Evolutionary conservation across 2,797 vertebrate genomes (phyloP).

Genomic region (Xiphophorus birchmanni): DNA sequence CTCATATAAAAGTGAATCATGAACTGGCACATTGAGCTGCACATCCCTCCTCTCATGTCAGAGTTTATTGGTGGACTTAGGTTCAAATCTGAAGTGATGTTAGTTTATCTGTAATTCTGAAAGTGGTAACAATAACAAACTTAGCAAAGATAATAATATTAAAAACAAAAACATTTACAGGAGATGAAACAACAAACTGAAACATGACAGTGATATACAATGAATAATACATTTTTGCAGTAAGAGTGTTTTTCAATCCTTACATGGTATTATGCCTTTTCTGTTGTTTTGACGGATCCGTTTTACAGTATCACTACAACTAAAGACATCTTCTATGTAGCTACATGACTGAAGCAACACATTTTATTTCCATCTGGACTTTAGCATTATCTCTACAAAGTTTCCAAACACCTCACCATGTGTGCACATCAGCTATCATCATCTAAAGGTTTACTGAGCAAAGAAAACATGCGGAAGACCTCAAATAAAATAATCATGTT

Average conservation of each 20-base stretch:
- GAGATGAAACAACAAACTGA: slow-evolving; percentile 16
- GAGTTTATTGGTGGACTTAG: slow-evolving; percentile 1
- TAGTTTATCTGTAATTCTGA: slow-evolving; percentile 6
- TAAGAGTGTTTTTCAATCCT: slow-evolving; percentile 12
- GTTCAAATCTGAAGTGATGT: slow-evolving; percentile 13
- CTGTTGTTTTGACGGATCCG: slow-evolving; percentile 1
- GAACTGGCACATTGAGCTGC: slow-evolving; percentile 5
- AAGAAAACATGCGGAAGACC: slow-evolving; percentile 50
- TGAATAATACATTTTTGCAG: slow-evolving; percentile 11
- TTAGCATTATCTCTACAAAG: slow-evolving; percentile 15
- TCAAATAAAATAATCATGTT: slow-evolving; percentile 50
- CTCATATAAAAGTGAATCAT: background rate
- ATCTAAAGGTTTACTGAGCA: slow-evolving; percentile 52
- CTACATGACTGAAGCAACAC: slow-evolving; percentile 2
- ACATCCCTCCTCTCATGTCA: background rate
- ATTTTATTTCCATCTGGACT: slow-evolving; percentile 14
- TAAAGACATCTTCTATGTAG: slow-evolving; percentile 6
- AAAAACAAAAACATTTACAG: slow-evolving; percentile 21
- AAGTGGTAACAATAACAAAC: slow-evolving; percentile 4
- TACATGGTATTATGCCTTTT: slow-evolving; percentile 15
- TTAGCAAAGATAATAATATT: background rate
- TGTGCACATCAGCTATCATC: slow-evolving; percentile 38
- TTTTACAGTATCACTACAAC: slow-evolving; percentile 8
- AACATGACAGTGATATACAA: slow-evolving; percentile 16
- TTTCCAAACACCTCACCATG: slow-evolving; percentile 12